A percentile compares a stretch with the other conserved stretches of the same genome.
Evolutionary conservation across 2,888 invertebrate genomes (phyloP).

Genomic region (Sarcophaga caerulescens): DNA sequence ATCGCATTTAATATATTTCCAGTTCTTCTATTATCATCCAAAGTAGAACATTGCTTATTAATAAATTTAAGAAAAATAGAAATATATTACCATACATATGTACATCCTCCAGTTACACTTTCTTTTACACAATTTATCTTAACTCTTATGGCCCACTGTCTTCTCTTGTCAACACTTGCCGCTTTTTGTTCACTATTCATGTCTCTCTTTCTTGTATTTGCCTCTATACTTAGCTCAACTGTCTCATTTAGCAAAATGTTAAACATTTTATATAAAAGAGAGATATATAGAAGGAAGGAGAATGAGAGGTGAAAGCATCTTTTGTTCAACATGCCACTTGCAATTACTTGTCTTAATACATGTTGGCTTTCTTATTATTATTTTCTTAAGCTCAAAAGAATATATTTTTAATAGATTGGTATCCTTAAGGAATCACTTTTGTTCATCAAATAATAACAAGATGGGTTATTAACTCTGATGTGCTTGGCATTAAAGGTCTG

Average conservation of each 20-base stretch:
- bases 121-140: too few relatives aligned
- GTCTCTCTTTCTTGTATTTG: neutral
- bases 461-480: constrained; percentile 41
- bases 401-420: constrained; percentile 52
- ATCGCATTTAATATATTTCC: too few relatives aligned
- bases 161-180: constrained; percentile 2
- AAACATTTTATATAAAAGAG: constrained; percentile 1
- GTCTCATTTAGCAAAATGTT: constrained; percentile 44
- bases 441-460: constrained; percentile 13
- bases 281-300: too few relatives aligned
- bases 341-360: constrained; percentile 50
- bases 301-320: constrained; percentile 18
- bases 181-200: constrained; percentile 13
- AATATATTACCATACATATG: too few relatives aligned
- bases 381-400: constrained; percentile 8
- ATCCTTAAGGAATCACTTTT: constrained; percentile 40
- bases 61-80: too few relatives aligned
- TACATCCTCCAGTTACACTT: too few relatives aligned
- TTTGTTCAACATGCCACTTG: constrained; percentile 61
- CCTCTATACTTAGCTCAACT: constrained; percentile 8
- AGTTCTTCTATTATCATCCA: too few relatives aligned
- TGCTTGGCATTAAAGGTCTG: neutral
- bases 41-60: too few relatives aligned
- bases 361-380: neutral
- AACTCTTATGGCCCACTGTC: too few relatives aligned